Base-by-base conservation (phyloP, 2,888 invertebrate species). In the Antheraea yamamai region DNA sequence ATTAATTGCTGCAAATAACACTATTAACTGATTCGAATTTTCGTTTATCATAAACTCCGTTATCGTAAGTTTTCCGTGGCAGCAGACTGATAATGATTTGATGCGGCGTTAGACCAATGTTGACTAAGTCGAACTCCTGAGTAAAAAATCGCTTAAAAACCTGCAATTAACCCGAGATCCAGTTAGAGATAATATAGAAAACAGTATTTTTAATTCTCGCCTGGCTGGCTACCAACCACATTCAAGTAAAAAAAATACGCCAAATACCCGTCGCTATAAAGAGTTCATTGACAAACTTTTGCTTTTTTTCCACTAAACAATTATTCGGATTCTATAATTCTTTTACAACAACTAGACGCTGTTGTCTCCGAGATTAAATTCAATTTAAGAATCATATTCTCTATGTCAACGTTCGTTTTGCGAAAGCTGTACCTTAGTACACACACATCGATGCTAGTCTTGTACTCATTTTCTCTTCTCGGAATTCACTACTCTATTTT, bases 1-100 rank as follows among this genome's bases (percentile, higher is more conserved):
- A 75, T 80, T 80, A 82, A 83, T 86, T 85, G 83, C 83, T 82
- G 81, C 79, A 88, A 88, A 87, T 87, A 87, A 78, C 30, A 61
- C 8, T 61, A 20, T 61, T 4, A 61, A 61, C n/a, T 61, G 20
- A 23, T n/a, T 8, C 8, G 10, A 23, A 61, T 61, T 61, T 61
- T n/a, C 20, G n/a, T 61, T n/a, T n/a, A 58, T 8, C 10, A 61
- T 61, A 61, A n/a, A 61, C 58, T 47, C 47, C 12, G 0, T 61
- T 7, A 7, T 8, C 3, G 23, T 20, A 8, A 8, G 0, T 10
- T 55, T 18, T 55, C 52, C 18, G 18, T 55, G 52, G 52, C 18
- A 4, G 47, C 12, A 10, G 1, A 47, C 12, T 12, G 47, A 47
- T 12, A 12, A 12, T 10, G 10, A 7, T 47, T 47, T 47, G 47